phyloP scores from a whole-genome alignment of 2,797 vertebrate genomes.

The Nyctibius grandis region DNA sequence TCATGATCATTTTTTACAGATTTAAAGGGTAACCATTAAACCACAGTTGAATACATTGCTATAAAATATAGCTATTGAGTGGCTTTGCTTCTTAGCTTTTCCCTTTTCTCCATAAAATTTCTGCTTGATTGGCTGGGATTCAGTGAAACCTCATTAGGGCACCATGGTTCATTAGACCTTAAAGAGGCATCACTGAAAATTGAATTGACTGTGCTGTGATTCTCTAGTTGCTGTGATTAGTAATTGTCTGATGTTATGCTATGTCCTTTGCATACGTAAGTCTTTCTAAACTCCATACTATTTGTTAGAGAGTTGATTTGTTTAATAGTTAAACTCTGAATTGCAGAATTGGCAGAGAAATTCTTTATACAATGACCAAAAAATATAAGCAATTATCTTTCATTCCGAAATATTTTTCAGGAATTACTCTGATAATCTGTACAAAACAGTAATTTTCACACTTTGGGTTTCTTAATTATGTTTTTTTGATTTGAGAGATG shows the following conservation, averaged over 20 bases:
- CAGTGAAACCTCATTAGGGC: conserved; percentile 74
- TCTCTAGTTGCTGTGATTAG: conserved; percentile 32
- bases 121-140: conserved; percentile 63
- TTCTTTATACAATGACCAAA: not conserved
- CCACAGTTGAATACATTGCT: not conserved
- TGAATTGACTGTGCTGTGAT: conserved; percentile 69
- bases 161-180: conserved; percentile 72
- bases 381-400: not conserved
- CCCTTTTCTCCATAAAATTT: conserved; percentile 55
- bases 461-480: not conserved
- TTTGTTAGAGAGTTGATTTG: conserved; percentile 13
- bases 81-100: conserved; percentile 50
- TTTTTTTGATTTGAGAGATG: not conserved
- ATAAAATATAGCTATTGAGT: conserved; percentile 42
- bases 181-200: conserved; percentile 71
- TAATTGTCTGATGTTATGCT: conserved; percentile 3
- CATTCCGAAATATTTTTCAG: not conserved
- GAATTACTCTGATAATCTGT: not conserved
- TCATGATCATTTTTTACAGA: not conserved
- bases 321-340: not conserved
- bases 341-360: not conserved
- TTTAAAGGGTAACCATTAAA: not conserved
- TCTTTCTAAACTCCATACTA: not conserved
- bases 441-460: not conserved
- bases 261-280: conserved; percentile 10